phyloP scores from a whole-genome alignment of 2,113 vertebrate genomes.

The Lanius ludovicianus region DNA sequence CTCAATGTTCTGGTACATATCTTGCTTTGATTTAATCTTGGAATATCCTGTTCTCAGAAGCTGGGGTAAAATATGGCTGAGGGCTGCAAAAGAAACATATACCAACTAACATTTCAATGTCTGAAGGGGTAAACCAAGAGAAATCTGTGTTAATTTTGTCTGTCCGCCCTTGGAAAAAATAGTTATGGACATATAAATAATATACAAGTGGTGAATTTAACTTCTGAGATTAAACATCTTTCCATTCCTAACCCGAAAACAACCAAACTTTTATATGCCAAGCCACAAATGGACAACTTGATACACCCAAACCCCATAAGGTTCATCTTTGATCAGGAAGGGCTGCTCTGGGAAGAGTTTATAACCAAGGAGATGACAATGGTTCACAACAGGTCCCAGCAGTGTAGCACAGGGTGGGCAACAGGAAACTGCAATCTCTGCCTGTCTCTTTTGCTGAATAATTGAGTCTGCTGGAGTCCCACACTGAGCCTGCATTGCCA shows the following conservation, averaged over 20 bases:
- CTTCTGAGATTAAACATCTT: not conserved
- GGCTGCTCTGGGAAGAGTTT: not conserved
- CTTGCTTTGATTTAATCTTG: not conserved
- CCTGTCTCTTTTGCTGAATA: not conserved
- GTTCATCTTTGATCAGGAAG: not conserved
- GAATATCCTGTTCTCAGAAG: not conserved
- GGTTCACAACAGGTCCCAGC: not conserved
- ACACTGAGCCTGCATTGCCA: not conserved
- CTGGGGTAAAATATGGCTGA: not conserved
- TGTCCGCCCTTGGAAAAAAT: not conserved
- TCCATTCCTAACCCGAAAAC: not conserved
- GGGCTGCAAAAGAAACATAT: not conserved
- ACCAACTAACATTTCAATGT: not conserved
- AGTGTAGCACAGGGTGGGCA: not conserved
- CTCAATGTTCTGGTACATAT: not conserved
- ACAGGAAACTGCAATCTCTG: not conserved
- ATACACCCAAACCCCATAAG: not conserved
- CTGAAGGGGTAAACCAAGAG: not conserved
- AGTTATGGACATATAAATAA: not conserved
- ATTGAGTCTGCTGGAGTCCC: not conserved
- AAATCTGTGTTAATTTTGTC: not conserved
- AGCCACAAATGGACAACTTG: not conserved
- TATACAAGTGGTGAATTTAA: not conserved
- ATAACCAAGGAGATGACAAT: not conserved
- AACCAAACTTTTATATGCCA: not conserved